Base-by-base conservation (phyloP, 2,888 invertebrate genomes). In the Drosophila acutilabella region DNA sequence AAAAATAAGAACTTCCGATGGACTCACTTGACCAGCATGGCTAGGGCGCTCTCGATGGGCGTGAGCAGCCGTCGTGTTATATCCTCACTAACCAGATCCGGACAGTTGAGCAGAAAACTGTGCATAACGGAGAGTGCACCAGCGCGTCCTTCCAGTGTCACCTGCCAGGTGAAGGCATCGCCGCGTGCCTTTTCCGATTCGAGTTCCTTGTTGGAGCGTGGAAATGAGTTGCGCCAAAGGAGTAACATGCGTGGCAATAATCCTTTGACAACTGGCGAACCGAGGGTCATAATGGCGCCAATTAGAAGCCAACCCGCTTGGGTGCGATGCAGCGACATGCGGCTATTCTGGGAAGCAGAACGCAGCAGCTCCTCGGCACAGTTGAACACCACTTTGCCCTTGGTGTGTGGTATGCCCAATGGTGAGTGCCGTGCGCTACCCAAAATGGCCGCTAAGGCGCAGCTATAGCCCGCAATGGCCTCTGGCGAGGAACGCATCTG, bases 91-190 rank as follows among this genome's bases (percentile, higher is more conserved):
- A 98, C 95, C 67, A 99, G 93, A 78, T 98, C 97, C 0, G 97
- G 96, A 87, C 98, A 99, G 92, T 98, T 96, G 36, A 96, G 94
- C 44, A 99, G 93, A 91, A 99, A 96, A 92, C 98, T 98, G 90
- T 98, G 96, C 95, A 99, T 96, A 0, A 99, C 98, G 45, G 98
- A 98, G 11, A 99, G 93, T 1, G 99, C 99, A 0, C 99, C 99
- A 4, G 99, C 98, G 45, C 99, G 94, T 2, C 98, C 98, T 93
- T 99, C 99, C 60, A 99, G 93, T 0, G 99, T 98, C 44, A 99
- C 96, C 94, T 98, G 98, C 99, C 99, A 99, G n/a, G 99, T 99
- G 91, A 99, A 99, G 0, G 98, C 97, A 93, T 99, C 99, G 7
- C 98, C 96, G 88, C 99, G 94, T 14, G 97, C 96, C 86, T 98